Evolutionary conservation across 1,140 invertebrate species (phyloP), one percentile per base, ranked within the genome.

Genomic region (Drosophila repletoides): DNA sequence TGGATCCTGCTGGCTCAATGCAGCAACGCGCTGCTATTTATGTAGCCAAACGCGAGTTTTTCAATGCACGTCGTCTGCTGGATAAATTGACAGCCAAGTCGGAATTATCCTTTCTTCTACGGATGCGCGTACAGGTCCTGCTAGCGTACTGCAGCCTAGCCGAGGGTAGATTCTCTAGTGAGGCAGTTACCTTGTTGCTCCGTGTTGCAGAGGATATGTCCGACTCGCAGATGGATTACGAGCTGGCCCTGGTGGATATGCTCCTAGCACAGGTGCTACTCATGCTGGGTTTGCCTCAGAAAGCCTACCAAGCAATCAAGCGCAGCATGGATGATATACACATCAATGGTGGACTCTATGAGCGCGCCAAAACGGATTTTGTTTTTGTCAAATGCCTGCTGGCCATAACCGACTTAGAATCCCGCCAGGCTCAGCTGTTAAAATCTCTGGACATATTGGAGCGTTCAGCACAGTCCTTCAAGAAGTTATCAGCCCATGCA

Each of bases 291-390:
- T 93, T 96, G 88, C 93, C 95, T 0, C 92, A 93, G 58, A 95
- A 96, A 90, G 95, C 95, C 0, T 89, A 96, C 14, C 91, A 92
- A 34, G 90, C 96, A 1, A 92, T 96, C 0, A 93, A 95, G 53
- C 93, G 93, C 69, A 93, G 93, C 22, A 93, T 97, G 71, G 92
- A 94, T 0, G 91, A 93, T 33, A 93, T 97, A 33, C 92, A 97
- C 71, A 93, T 95, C 9, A 94, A 97, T 75, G 96, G 96, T 0
- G 94, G 94, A n/a, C 91, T 93, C n/a, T 96, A 94, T 72, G 96
- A 97, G 84, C 93, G 94, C 64, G 95, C 93, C 1, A 93, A 94
- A 52, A 74, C 77, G 53, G 63, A 90, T 91, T 81, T 91, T 91
- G 48, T 90, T 69, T 92, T 88, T 61, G 93, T 93, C 0, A 94